A percentile compares a stretch with the other conserved stretches of the same genome.
These are phyloP conservation scores for Dioctria rufipes DNA, from an alignment of 2,888 invertebrate species.

Conservation along the genomic window DNA sequence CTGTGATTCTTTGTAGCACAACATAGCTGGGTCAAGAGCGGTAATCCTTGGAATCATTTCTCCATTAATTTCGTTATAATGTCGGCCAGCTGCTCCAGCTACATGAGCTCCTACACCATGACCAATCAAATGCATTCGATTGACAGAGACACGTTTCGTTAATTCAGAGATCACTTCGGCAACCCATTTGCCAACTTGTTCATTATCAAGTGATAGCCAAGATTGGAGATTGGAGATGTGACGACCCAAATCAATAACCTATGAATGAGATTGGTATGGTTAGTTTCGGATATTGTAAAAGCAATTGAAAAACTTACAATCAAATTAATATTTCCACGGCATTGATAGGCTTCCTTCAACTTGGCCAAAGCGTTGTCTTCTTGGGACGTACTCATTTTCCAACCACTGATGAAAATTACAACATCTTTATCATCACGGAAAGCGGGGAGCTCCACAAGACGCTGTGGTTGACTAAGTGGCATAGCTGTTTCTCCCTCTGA, in stretches of 20 bases:
- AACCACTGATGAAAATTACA: constrained; percentile 21
- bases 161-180: constrained; percentile 33
- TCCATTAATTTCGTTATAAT: constrained; percentile 66
- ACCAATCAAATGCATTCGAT: constrained; percentile 67
- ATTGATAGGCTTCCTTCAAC: constrained; percentile 52
- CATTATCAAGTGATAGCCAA: constrained; percentile 37
- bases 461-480: background rate
- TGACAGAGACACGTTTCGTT: constrained; percentile 60
- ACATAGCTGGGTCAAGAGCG: constrained; percentile 67
- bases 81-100: constrained; percentile 67
- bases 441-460: background rate
- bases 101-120: constrained; percentile 68
- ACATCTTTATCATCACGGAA: background rate
- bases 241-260: constrained; percentile 50
- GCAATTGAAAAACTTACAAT: constrained; percentile 43
- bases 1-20: constrained; percentile 63
- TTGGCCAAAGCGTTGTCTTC: constrained; percentile 1
- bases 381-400: background rate
- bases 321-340: constrained; percentile 57
- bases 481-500: background rate
- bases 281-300: background rate
- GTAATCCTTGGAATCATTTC: constrained; percentile 68
- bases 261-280: background rate
- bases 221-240: constrained; percentile 21
- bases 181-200: constrained; percentile 41